phyloP scores from a whole-genome alignment of 2,113 vertebrate genomes.

The Psephotus haematonotus region DNA sequence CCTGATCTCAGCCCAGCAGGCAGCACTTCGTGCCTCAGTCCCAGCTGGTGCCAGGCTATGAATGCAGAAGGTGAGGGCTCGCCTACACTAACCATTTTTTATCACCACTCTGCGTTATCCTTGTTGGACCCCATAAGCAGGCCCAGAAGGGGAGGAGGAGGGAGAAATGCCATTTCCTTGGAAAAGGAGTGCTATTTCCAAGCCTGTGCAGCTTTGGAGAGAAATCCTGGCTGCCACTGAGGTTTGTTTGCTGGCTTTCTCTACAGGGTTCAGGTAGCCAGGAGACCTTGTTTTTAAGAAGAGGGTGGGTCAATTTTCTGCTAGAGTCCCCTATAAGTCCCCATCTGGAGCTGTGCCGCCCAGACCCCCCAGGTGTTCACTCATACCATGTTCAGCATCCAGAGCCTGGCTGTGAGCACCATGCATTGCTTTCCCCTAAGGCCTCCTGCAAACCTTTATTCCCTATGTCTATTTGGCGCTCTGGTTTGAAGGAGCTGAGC shows the following conservation, averaged over 20 bases:
- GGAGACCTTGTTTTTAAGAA: not conserved
- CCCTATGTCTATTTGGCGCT: rapidly evolving
- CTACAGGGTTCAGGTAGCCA: not conserved
- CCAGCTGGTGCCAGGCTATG: not conserved
- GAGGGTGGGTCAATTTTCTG: not conserved
- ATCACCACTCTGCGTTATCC: not conserved
- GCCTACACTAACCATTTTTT: not conserved
- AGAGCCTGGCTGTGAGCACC: not conserved
- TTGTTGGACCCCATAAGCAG: not conserved
- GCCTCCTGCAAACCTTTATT: not conserved
- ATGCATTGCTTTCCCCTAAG: not conserved
- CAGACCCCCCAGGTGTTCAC: not conserved
- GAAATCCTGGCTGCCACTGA: not conserved
- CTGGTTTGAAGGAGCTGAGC: not conserved
- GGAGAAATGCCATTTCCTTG: not conserved
- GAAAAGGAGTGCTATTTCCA: not conserved
- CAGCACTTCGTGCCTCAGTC: not conserved
- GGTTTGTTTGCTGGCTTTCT: not conserved
- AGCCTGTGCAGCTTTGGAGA: not conserved
- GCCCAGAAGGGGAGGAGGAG: not conserved
- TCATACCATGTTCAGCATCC: not conserved
- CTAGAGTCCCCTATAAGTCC: not conserved
- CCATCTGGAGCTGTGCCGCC: not conserved
- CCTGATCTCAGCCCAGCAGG: not conserved
- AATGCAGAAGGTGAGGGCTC: not conserved